These are phyloP conservation scores for Ormyrus nitidulus DNA, from an alignment of 2,888 invertebrate species.

Conservation along the genomic window DNA sequence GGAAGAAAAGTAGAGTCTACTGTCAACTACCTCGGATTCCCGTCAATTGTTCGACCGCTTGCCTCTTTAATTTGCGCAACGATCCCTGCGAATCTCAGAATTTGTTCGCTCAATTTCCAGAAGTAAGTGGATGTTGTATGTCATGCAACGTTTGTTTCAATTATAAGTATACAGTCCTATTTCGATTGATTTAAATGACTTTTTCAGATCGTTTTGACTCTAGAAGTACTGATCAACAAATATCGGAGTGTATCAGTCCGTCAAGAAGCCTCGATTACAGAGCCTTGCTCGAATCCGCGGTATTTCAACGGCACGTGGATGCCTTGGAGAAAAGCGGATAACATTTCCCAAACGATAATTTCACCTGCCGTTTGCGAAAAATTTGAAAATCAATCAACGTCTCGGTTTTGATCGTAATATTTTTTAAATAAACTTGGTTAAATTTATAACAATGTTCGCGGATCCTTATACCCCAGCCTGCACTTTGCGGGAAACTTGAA, in stretches of 20 bases:
- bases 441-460: too few relatives aligned
- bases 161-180: not conserved
- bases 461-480: too few relatives aligned
- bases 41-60: slow-evolving; percentile 61
- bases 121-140: slow-evolving; percentile 57
- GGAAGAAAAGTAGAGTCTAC: slow-evolving; percentile 56
- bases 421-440: too few relatives aligned
- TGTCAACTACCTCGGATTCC: slow-evolving; percentile 57
- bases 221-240: slow-evolving; percentile 59
- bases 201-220: slow-evolving; percentile 60
- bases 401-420: too few relatives aligned
- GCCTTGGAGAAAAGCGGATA: slow-evolving; percentile 64
- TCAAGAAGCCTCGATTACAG: slow-evolving; percentile 58
- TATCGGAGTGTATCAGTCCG: slow-evolving; percentile 60
- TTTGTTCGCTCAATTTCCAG: slow-evolving; percentile 61
- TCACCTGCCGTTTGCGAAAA: too few relatives aligned
- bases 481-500: too few relatives aligned
- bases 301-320: slow-evolving; percentile 66
- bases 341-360: too few relatives aligned
- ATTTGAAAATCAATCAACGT: too few relatives aligned
- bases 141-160: not conserved
- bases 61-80: slow-evolving; percentile 66
- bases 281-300: slow-evolving; percentile 62
- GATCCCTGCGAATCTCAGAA: slow-evolving; percentile 71
- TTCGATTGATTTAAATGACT: not conserved